Evolutionary conservation across 2,888 invertebrate genomes (phyloP), one percentile per base, ranked within the genome.

Genomic region (Pandemis heparana): DNA sequence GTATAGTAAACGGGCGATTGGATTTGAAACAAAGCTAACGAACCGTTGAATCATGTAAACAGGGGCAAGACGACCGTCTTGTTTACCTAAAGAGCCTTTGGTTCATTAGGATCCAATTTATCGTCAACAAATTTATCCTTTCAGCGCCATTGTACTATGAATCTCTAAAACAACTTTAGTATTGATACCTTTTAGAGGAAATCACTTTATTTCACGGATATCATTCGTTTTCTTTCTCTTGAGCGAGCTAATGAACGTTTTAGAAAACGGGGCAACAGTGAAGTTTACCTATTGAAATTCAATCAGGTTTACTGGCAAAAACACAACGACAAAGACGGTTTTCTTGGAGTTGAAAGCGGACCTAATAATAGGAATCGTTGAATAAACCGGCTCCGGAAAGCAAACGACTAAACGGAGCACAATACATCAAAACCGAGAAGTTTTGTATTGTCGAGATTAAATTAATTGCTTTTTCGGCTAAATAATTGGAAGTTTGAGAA

Each of bases 41-140:
- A 94, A 94, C 93, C 94, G 91, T 85, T 85, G 91, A 88, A 90
- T 90, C 92, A 91, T 92, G 94, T 94, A 94, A 93, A 94, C 94
- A 94, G 89, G 87, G 88, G 87, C 90, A 93, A 94, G 93, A 93
- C 92, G 91, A 91, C 91, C 89, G 91, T 90, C 92, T 92, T 94
- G 93, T 94, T 94, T 94, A 93, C 91, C 89, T 91, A 90, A 90
- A 92, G 91, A 90, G 92, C 93, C 94, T 94, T 94, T 94, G 94
- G 92, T 94, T 94, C 94, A 94, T 94, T 94, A 94, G 94, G 92
- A 94, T 94, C 92, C 92, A 93, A 94, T 94, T 93, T 90, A 89
- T 92, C 92, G 92, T 92, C 92, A 92, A 93, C 92, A 93, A 93
- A 92, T 94, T 92, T 92, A 93, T 91, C 89, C 86, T 88, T 90